A percentile compares a stretch with the other conserved stretches of the same genome.
phyloP scores from a whole-genome alignment of 2,113 vertebrate species.

The Aphelocoma coerulescens region DNA sequence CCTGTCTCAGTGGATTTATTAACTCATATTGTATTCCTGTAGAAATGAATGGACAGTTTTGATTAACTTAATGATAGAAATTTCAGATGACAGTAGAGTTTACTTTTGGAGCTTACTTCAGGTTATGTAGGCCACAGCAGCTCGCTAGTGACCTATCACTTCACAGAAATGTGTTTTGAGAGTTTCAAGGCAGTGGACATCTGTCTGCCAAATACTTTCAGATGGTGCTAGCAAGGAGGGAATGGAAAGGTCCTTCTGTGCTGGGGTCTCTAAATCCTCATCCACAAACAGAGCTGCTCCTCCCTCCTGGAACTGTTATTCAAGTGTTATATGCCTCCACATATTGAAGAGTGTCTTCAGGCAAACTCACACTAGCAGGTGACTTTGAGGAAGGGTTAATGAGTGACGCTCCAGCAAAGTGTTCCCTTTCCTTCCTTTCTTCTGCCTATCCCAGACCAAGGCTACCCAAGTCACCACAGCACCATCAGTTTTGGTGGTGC shows the following conservation, averaged over 20 bases:
- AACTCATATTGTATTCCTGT: slow-evolving; percentile 45
- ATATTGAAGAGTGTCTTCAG: background rate
- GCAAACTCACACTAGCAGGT: background rate
- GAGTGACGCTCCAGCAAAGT: background rate
- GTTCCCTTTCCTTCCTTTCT: background rate
- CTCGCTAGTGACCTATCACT: slow-evolving; percentile 20
- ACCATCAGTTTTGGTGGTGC: background rate
- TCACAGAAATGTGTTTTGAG: slow-evolving; percentile 40
- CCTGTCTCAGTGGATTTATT: slow-evolving; percentile 66
- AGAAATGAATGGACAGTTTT: slow-evolving; percentile 57
- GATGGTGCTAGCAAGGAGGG: background rate
- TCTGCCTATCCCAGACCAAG: background rate
- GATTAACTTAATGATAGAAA: slow-evolving; percentile 65
- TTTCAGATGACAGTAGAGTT: slow-evolving; percentile 62
- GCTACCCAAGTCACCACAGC: background rate
- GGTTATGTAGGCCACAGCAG: slow-evolving; percentile 34
- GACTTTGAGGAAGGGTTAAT: background rate
- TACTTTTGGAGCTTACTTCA: slow-evolving; percentile 50
- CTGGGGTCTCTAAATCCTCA: background rate
- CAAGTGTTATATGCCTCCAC: background rate
- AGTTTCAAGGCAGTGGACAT: background rate
- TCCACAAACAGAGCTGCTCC: background rate
- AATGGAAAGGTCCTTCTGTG: background rate
- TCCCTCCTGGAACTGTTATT: background rate
- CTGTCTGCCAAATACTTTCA: slow-evolving; percentile 14